These are phyloP conservation scores for Eupithecia vulgata DNA, from an alignment of 2,888 invertebrate species.

Conservation along the genomic window DNA sequence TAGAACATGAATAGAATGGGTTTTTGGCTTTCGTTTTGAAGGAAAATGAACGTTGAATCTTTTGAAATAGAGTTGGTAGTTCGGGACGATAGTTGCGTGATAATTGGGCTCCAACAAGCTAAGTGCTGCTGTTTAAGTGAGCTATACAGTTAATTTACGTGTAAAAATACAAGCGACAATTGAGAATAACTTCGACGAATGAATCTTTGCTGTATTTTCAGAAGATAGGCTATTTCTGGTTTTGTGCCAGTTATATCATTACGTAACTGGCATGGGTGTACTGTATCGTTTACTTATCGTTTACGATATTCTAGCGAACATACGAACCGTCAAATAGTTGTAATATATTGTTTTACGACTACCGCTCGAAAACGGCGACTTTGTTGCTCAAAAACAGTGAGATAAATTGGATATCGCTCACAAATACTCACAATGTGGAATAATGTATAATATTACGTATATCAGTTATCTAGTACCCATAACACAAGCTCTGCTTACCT, in stretches of 20 bases:
- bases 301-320: background rate
- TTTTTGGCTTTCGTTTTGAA: background rate
- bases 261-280: background rate
- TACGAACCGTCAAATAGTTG: background rate
- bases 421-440: no score
- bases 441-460: no score
- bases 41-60: background rate
- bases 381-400: no score
- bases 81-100: background rate
- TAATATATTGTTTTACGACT: no score
- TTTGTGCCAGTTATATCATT: background rate
- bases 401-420: no score
- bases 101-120: background rate
- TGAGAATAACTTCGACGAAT: background rate
- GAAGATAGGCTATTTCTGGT: no score
- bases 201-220: background rate
- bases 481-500: no score
- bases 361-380: no score
- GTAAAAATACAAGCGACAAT: background rate
- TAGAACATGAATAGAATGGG: constrained; percentile 8
- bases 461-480: no score
- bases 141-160: background rate
- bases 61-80: constrained; percentile 1
- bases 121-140: background rate
- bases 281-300: no score